Evolutionary conservation across 2,888 invertebrate genomes (phyloP).

Genomic region (Charanyca ferruginea): DNA sequence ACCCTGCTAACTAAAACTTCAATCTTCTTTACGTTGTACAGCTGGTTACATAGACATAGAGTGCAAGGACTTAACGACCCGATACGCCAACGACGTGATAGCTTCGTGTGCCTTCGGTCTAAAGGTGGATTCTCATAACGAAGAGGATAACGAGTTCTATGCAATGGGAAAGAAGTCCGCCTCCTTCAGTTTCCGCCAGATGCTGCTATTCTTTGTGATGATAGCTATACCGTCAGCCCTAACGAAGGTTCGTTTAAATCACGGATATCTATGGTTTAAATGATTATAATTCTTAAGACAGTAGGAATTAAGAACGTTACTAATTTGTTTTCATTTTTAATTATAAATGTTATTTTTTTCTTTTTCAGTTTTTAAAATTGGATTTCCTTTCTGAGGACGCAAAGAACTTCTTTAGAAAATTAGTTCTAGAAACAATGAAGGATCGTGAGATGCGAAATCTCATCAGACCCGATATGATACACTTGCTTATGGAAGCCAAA

Average conservation of each 20-base stretch:
- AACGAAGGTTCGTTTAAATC: conserved; percentile 60
- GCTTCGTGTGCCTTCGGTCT: conserved; percentile 89
- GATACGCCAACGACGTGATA: conserved; percentile 89
- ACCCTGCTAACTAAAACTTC: too few species aligned
- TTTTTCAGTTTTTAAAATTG: conserved; percentile 67
- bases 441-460: conserved; percentile 78
- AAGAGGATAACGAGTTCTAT: conserved; percentile 90
- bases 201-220: conserved; percentile 65
- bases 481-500: conserved; percentile 89
- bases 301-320: too few species aligned
- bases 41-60: conserved; percentile 76
- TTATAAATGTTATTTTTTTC: too few species aligned
- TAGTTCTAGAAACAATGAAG: conserved; percentile 81
- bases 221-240: conserved; percentile 57
- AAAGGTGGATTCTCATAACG: conserved; percentile 89
- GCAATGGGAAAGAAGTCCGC: conserved; percentile 85
- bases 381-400: conserved; percentile 63
- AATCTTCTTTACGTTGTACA: conserved; percentile 30
- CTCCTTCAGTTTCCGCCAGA: conserved; percentile 61
- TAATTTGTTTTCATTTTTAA: too few species aligned
- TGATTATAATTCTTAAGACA: background rate
- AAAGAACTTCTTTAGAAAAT: conserved; percentile 73
- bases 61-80: conserved; percentile 82
- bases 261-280: too few species aligned
- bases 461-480: conserved; percentile 89